Percentiles rank a stretch among this genome's conserved stretches.
phyloP scores from a whole-genome alignment of 2,797 vertebrate genomes.

The Macropodus opercularis region DNA sequence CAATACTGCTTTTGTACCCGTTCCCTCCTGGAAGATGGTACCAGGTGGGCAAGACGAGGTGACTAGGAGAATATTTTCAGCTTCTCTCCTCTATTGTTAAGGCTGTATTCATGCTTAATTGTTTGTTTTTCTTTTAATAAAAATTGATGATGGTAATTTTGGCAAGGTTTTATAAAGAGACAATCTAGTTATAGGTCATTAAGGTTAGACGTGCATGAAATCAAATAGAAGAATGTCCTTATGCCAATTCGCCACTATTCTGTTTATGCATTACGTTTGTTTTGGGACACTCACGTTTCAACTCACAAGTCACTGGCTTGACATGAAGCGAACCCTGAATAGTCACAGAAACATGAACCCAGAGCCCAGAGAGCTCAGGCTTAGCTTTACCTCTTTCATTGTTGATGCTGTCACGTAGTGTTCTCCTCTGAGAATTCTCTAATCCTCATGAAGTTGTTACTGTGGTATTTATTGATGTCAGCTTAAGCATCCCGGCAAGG shows the following conservation, averaged over 20 bases:
- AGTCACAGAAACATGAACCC: constrained; percentile 73
- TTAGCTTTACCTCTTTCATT: constrained; percentile 58
- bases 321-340: constrained; percentile 62
- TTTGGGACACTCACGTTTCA: constrained; percentile 58
- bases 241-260: not conserved
- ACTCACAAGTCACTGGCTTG: constrained; percentile 26
- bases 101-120: constrained; percentile 2
- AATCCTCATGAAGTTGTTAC: constrained; percentile 2
- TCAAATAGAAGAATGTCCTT: not conserved
- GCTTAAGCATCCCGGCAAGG: not conserved
- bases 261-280: constrained; percentile 32
- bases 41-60: constrained; percentile 1
- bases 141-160: not conserved
- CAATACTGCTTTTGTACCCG: not conserved
- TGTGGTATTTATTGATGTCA: constrained; percentile 1
- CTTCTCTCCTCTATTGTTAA: constrained; percentile 6
- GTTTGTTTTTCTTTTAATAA: not conserved
- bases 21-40: constrained; percentile 3
- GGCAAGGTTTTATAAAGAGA: not conserved
- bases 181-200: not conserved
- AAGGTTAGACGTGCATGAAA: not conserved
- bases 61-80: constrained; percentile 2
- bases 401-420: constrained; percentile 29
- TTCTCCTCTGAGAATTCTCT: constrained; percentile 30
- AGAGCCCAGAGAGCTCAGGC: constrained; percentile 55